Percentiles rank a stretch among this genome's conserved stretches.
Conservation (phyloP, 1,140 invertebrate species). For the Drosophila punjabiensis region DNA sequence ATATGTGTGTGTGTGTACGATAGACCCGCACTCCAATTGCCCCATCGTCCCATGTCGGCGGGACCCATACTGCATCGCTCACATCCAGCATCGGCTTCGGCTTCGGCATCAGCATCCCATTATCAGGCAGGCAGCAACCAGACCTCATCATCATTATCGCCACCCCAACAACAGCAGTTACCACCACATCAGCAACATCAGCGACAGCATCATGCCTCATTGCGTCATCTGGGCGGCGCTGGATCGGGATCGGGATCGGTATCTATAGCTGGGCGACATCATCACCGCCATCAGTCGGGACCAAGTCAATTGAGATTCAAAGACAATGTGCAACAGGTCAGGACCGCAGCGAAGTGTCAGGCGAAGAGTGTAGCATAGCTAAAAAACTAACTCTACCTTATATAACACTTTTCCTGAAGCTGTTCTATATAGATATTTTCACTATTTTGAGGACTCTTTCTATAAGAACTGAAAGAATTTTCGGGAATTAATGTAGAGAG, state of each 20-base stretch:
- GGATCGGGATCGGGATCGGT: constrained; percentile 52
- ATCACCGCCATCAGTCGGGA: constrained; percentile 64
- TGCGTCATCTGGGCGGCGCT: constrained; percentile 76
- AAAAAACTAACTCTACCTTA: not conserved
- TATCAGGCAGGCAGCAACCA: constrained; percentile 67
- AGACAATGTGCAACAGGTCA: constrained; percentile 84
- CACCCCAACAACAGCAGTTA: constrained; percentile 54
- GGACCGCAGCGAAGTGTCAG: constrained; percentile 39
- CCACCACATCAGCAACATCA: constrained; percentile 29
- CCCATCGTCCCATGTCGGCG: constrained; percentile 84
- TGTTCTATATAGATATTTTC: constrained; percentile 10
- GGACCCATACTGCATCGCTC: constrained; percentile 84
- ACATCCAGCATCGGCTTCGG: constrained; percentile 61
- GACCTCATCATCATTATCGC: constrained; percentile 59
- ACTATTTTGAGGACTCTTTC: not conserved
- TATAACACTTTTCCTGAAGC: constrained; percentile 10
- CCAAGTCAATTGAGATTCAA: constrained; percentile 72
- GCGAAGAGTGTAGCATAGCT: constrained; percentile 11
- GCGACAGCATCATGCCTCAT: constrained; percentile 75
- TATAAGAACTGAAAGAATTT: not conserved
- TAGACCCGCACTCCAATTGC: constrained; percentile 82
- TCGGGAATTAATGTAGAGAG: not conserved
- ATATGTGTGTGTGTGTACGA: constrained; percentile 49
- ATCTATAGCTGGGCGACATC: constrained; percentile 59
- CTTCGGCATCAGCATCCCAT: constrained; percentile 61